phyloP scores from a whole-genome alignment of 2,888 invertebrate species.

The Graphium colonna region DNA sequence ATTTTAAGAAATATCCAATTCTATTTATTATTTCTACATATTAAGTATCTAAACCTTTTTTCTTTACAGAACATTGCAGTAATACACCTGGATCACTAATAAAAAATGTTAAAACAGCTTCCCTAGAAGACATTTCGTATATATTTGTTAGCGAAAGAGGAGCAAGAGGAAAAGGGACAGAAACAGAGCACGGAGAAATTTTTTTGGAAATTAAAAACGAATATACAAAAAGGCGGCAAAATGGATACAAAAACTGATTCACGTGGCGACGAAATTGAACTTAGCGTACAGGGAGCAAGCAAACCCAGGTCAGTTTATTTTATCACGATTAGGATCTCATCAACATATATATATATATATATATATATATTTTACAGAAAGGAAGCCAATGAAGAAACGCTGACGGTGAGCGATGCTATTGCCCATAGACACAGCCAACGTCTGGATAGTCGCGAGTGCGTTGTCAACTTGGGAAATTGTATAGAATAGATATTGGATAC shows the following conservation, averaged over 20 bases:
- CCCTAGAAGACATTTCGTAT: constrained; percentile 37
- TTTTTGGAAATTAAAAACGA: constrained; percentile 14
- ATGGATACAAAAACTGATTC: constrained; percentile 67
- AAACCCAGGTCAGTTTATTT: constrained; percentile 51
- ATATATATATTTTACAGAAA: no score
- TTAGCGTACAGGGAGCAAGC: constrained; percentile 64
- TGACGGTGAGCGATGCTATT: no score
- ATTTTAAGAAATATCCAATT: no score
- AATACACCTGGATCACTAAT: constrained; percentile 52
- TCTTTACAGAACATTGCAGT: constrained; percentile 53
- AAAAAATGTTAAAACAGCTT: constrained; percentile 67
- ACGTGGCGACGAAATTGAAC: constrained; percentile 65
- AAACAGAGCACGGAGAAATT: constrained; percentile 33
- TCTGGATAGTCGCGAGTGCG: no score
- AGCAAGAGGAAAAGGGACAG: constrained; percentile 21
- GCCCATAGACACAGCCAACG: no score
- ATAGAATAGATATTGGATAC: no score
- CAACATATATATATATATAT: no score
- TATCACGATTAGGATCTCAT: no score
- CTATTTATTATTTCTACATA: no score
- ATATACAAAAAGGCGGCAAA: constrained; percentile 27
- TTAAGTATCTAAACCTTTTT: background rate
- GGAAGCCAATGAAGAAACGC: no score
- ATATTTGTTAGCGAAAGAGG: constrained; percentile 30
- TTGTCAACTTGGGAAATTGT: no score